Evolutionary conservation across 2,888 invertebrate species (phyloP).

Genomic region (Fabriciana adippe): DNA sequence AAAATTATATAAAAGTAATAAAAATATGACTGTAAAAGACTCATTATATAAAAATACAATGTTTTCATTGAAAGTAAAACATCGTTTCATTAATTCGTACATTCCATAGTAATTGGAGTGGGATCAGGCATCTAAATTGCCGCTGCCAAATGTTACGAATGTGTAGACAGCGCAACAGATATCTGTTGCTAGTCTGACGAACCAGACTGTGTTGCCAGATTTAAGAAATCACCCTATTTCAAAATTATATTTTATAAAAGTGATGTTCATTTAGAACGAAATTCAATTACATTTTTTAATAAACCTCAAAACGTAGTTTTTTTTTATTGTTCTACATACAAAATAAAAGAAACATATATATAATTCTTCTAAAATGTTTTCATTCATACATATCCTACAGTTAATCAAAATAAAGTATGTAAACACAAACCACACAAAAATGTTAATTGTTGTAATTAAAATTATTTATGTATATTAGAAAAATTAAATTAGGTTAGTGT

Average conservation of each 20-base stretch:
- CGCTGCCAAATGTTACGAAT: constrained; percentile 28
- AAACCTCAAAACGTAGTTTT: too few species aligned
- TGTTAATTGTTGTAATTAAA: background rate
- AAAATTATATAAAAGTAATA: too few species aligned
- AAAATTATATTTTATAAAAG: background rate
- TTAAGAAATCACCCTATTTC: constrained; percentile 7
- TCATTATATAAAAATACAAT: constrained; percentile 5
- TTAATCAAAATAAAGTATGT: background rate
- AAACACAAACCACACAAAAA: background rate
- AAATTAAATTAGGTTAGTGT: background rate
- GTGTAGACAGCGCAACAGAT: constrained; percentile 63
- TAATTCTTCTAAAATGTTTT: too few species aligned
- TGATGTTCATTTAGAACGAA: background rate
- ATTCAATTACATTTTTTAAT: background rate
- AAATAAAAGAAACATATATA: too few species aligned
- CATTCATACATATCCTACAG: background rate
- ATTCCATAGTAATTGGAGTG: constrained; percentile 24
- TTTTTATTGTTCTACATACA: too few species aligned
- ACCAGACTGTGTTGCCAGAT: constrained; percentile 33
- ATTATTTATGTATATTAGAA: background rate
- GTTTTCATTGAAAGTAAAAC: constrained; percentile 9
- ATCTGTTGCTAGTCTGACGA: constrained; percentile 62
- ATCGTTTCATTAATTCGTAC: constrained; percentile 19
- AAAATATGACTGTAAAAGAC: background rate
- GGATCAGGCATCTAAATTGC: constrained; percentile 23